Evolutionary conservation across 2,797 vertebrate genomes (phyloP).

Genomic region (Chaenodraco wilsoni): DNA sequence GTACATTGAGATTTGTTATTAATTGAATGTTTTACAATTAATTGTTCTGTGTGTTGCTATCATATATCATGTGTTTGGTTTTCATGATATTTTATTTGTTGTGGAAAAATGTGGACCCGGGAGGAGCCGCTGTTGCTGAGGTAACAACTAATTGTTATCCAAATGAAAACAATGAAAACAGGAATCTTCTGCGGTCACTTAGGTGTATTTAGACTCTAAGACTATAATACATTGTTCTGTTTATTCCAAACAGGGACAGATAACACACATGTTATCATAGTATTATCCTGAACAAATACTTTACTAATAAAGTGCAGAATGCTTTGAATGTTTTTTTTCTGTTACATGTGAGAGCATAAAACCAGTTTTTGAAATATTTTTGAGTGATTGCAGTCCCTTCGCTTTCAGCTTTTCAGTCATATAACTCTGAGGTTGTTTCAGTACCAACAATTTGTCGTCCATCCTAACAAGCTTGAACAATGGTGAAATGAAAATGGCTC

Average conservation of each 20-base stretch:
- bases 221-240: neutral
- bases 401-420: constrained; percentile 29
- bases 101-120: neutral
- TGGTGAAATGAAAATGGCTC: constrained; percentile 26
- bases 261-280: neutral
- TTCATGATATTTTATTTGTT: neutral
- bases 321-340: neutral
- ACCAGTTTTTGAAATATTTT: constrained; percentile 7
- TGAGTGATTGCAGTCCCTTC: constrained; percentile 17
- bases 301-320: neutral
- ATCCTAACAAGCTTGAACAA: constrained; percentile 31
- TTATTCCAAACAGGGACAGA: constrained; percentile 5
- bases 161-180: neutral
- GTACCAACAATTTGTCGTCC: constrained; percentile 33
- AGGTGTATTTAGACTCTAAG: neutral
- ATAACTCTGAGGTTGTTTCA: constrained; percentile 34
- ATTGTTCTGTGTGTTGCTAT: neutral
- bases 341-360: neutral
- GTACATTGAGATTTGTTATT: neutral
- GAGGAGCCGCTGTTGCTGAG: neutral
- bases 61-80: neutral
- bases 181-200: constrained; percentile 9
- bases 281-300: neutral
- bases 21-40: neutral
- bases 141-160: neutral